Evolutionary conservation across 2,797 vertebrate genomes (phyloP), one percentile per base, ranked within the genome.

Genomic region (Enteromius radiatus): DNA sequence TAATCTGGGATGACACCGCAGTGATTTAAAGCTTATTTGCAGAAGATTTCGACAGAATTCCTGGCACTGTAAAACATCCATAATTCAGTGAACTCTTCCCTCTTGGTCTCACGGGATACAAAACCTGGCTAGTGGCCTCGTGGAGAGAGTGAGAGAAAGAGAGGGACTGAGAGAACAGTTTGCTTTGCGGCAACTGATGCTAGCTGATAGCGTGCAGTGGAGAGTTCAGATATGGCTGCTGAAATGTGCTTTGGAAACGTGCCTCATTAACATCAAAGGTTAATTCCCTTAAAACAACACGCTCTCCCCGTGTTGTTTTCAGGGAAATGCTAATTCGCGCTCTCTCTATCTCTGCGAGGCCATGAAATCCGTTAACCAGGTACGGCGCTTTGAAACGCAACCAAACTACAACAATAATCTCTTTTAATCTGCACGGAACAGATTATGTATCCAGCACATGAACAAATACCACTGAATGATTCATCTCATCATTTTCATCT

Each of bases 251-350:
- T 84, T 74, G 56, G 76, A 83, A 83, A 68, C 38, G 52, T 65
- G 56, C 43, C 77, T 84, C 69, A 84, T 84, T 80, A 80, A 84
- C 83, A 80, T 84, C 77, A 84, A 84, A 84, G 76, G 83, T 84
- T 84, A 84, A 84, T 84, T 80, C 77, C 83, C 76, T 75, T 67
- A 84, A 84, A 84, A 80, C 83, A 84, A 79, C 76, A 84, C 11
- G 12, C 45, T 43, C 33, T 70, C 56, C 59, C 67, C 21, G 43
- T 52, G 71, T 70, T 76, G 64, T 77, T 83, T 76, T 64, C 56
- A 65, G 76, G 76, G 68, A 84, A 67, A 84, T 80, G 83, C 59
- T 56, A 80, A 80, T 84, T 67, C 61, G 0, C 61, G 3, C 45
- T 59, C 49, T 64, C 68, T 78, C 64, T 33, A 33, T 73, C 41